phyloP scores from a whole-genome alignment of 2,888 invertebrate species.

The Amphipyra tragopoginis region DNA sequence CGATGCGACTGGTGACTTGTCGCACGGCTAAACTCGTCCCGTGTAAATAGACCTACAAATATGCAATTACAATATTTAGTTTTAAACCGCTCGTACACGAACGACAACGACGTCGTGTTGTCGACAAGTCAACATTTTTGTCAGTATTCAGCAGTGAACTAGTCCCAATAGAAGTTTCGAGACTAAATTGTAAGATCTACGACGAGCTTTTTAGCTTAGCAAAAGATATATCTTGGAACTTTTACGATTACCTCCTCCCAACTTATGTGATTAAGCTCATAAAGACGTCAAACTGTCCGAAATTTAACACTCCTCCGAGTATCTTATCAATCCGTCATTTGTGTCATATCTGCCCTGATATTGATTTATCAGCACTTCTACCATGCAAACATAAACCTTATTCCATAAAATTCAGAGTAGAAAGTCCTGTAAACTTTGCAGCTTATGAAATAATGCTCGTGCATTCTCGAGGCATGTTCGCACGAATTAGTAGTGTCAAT shows the following conservation, averaged over 20 bases:
- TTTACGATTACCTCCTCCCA: slow-evolving; percentile 35
- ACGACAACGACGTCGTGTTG: too few species aligned
- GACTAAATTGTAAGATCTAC: slow-evolving; percentile 29
- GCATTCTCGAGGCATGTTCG: slow-evolving; percentile 40
- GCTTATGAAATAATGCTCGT: slow-evolving; percentile 8
- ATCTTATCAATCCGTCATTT: slow-evolving; percentile 59
- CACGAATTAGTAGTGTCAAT: slow-evolving; percentile 27
- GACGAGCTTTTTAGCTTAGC: slow-evolving; percentile 28
- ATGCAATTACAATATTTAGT: too few species aligned
- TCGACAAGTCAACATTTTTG: too few species aligned
- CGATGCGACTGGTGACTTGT: too few species aligned
- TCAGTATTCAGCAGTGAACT: too few species aligned
- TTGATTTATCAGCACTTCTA: slow-evolving; percentile 51
- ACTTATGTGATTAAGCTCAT: slow-evolving; percentile 40
- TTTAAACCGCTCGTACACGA: too few species aligned
- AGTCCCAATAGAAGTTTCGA: too few species aligned
- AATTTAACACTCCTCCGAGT: slow-evolving; percentile 36
- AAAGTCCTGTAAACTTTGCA: slow-evolving; percentile 9
- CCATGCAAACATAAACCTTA: slow-evolving; percentile 13
- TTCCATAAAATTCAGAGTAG: background rate
- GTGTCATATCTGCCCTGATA: slow-evolving; percentile 47
- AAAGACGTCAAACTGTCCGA: slow-evolving; percentile 39
- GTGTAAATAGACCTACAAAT: too few species aligned
- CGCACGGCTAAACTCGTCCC: too few species aligned
- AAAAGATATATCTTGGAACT: slow-evolving; percentile 37